Evolutionary conservation across 2,888 invertebrate genomes (phyloP).

Genomic region (Parnassius orleans): DNA sequence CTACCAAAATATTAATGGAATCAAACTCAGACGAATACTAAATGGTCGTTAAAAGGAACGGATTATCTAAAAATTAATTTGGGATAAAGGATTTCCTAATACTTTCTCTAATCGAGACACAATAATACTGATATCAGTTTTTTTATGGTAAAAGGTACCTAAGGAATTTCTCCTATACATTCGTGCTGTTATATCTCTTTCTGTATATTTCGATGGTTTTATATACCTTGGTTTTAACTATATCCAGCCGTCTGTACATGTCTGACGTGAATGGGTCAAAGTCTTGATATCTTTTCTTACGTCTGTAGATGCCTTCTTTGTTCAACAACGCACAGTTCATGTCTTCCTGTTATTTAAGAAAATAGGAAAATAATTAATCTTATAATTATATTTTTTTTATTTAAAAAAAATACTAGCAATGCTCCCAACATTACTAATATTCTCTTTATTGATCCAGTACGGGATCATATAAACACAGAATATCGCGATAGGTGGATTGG

Average conservation of each 20-base stretch:
- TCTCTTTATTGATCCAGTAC: too few relatives aligned
- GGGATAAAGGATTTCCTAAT: background rate
- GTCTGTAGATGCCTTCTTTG: conserved; percentile 87
- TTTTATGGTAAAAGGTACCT: background rate
- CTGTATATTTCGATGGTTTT: conserved; percentile 43
- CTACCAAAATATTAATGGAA: too few relatives aligned
- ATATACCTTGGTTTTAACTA: conserved; percentile 45
- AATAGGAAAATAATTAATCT: too few relatives aligned
- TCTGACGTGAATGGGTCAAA: conserved; percentile 86
- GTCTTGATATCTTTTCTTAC: conserved; percentile 83
- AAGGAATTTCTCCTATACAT: background rate
- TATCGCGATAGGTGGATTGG: too few relatives aligned
- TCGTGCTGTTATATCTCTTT: conserved; percentile 32
- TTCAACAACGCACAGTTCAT: conserved; percentile 82
- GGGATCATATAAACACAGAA: too few relatives aligned
- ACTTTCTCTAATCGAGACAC: background rate
- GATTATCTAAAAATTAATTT: background rate
- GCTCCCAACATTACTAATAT: too few relatives aligned
- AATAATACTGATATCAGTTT: conserved; percentile 8
- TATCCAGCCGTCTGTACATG: conserved; percentile 73
- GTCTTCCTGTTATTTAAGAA: conserved; percentile 53
- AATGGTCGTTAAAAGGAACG: conserved; percentile 6
- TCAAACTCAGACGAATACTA: background rate
- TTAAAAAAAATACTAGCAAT: too few relatives aligned
- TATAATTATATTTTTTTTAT: too few relatives aligned